phyloP scores from a whole-genome alignment of 2,888 invertebrate species.

The Parnassius apollo region DNA sequence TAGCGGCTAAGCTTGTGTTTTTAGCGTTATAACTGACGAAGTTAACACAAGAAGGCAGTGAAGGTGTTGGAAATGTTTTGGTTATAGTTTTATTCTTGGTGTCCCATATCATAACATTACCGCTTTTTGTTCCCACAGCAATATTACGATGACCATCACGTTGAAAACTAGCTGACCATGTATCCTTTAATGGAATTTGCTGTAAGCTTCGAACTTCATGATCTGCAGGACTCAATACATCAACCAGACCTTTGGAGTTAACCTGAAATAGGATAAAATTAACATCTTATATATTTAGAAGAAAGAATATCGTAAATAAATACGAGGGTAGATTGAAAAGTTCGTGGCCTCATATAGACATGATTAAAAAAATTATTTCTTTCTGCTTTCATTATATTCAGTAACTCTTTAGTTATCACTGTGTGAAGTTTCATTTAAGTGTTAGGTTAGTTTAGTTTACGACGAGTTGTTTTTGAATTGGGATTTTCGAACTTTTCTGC shows the following conservation, averaged over 20 bases:
- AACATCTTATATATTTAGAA: conserved; percentile 9
- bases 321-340: too few relatives aligned
- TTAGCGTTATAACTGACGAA: conserved; percentile 72
- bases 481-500: too few relatives aligned
- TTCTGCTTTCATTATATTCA: too few relatives aligned
- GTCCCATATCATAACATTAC: conserved; percentile 75
- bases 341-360: too few relatives aligned
- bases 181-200: conserved; percentile 69
- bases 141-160: conserved; percentile 70
- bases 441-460: too few relatives aligned
- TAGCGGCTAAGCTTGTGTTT: conserved; percentile 72
- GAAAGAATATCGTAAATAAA: background rate
- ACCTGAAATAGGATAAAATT: conserved; percentile 52
- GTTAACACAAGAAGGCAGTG: conserved; percentile 62
- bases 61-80: conserved; percentile 68
- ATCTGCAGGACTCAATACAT: conserved; percentile 67
- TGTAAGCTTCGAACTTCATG: conserved; percentile 69
- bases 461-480: too few relatives aligned
- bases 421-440: too few relatives aligned
- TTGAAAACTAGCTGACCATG: conserved; percentile 73
- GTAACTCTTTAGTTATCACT: too few relatives aligned
- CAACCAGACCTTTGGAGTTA: conserved; percentile 67
- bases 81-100: conserved; percentile 70
- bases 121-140: conserved; percentile 70
- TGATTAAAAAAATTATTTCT: too few relatives aligned